A percentile compares a stretch with the other conserved stretches of the same genome.
These are phyloP conservation scores for Caretta caretta DNA, from an alignment of 2,113 vertebrate species.

Conservation along the genomic window DNA sequence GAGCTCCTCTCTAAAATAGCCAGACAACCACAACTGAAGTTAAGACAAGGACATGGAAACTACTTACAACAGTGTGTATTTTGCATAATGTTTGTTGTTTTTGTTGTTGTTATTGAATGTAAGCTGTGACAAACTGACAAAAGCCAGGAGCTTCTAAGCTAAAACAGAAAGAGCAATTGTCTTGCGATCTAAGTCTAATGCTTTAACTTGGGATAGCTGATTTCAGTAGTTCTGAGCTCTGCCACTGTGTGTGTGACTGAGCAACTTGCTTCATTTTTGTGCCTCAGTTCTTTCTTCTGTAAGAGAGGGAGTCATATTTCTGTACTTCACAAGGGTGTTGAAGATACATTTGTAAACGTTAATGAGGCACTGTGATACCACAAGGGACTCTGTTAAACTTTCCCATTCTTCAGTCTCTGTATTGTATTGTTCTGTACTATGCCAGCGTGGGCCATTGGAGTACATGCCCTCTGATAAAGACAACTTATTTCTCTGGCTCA, in stretches of 20 bases:
- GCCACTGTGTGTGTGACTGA: not conserved
- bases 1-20: not conserved
- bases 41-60: not conserved
- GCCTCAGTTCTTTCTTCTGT: not conserved
- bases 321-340: slow-evolving; percentile 35
- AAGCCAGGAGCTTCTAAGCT: not conserved
- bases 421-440: not conserved
- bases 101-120: not conserved
- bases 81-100: not conserved
- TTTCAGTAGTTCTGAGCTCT: slow-evolving; percentile 21
- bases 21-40: not conserved
- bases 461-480: accelerated
- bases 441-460: not conserved
- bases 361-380: not conserved
- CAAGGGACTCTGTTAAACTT: not conserved
- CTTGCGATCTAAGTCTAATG: not conserved
- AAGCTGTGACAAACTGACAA: not conserved
- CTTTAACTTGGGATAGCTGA: not conserved
- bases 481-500: not conserved
- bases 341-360: not conserved
- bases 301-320: not conserved
- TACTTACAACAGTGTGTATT: not conserved
- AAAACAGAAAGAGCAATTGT: not conserved
- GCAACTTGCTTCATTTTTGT: not conserved
- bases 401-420: not conserved